Evolutionary conservation across 2,888 invertebrate species (phyloP).

Genomic region (Oxystoma pomonae): DNA sequence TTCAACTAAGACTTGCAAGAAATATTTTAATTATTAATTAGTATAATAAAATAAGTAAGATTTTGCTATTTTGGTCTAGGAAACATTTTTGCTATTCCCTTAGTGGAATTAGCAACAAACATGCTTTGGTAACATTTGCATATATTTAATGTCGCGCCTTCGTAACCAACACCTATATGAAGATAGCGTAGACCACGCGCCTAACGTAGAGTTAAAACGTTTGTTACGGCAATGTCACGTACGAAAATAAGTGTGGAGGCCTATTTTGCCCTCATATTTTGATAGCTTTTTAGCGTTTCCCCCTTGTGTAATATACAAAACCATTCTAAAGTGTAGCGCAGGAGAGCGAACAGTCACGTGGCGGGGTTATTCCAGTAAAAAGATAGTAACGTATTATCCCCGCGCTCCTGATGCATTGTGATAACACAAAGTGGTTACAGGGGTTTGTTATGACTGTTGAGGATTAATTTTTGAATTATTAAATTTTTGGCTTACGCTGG

Average conservation of each 20-base stretch:
- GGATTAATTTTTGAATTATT: constrained; percentile 43
- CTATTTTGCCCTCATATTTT: neutral
- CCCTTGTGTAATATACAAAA: neutral
- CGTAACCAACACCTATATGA: too few species aligned
- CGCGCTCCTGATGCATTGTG: constrained; percentile 36
- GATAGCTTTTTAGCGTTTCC: neutral
- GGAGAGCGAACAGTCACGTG: constrained; percentile 14
- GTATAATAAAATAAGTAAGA: too few species aligned
- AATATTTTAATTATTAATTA: too few species aligned
- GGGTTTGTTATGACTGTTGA: constrained; percentile 41
- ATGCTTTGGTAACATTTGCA: too few species aligned
- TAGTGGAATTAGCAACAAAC: too few species aligned
- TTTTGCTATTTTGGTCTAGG: too few species aligned
- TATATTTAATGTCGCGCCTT: too few species aligned
- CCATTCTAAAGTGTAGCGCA: neutral
- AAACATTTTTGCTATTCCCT: too few species aligned
- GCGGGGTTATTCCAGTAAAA: constrained; percentile 32
- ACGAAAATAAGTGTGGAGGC: neutral
- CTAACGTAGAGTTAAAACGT: neutral
- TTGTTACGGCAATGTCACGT: neutral
- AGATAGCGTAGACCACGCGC: too few species aligned
- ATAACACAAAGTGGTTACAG: constrained; percentile 41
- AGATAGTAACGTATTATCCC: constrained; percentile 35
- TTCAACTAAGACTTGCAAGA: too few species aligned
- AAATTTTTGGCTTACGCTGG: constrained; percentile 32